Conservation (phyloP, 2,797 vertebrate species). For the Ataeniobius toweri region DNA sequence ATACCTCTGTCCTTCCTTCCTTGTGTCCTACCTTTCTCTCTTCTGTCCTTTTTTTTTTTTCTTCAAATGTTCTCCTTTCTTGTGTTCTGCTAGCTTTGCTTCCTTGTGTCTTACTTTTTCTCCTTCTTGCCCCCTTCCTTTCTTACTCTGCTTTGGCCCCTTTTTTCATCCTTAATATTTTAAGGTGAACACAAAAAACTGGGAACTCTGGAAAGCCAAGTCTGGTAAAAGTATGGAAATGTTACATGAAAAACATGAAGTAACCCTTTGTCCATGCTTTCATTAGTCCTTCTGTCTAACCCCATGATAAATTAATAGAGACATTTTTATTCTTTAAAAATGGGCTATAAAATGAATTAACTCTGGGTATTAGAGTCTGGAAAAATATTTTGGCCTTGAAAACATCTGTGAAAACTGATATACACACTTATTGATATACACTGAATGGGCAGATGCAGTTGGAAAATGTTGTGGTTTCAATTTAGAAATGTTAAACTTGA, state of each 20-base stretch:
- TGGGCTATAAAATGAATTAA: too few species aligned
- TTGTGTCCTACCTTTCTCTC: background rate
- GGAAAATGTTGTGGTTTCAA: background rate
- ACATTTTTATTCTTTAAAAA: too few species aligned
- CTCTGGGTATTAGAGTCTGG: too few species aligned
- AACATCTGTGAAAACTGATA: too few species aligned
- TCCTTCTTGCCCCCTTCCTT: background rate
- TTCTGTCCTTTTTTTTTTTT: background rate
- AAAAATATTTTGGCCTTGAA: too few species aligned
- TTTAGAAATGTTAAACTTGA: background rate
- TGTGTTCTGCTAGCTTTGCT: background rate
- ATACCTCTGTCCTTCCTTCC: background rate
- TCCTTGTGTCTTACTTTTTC: background rate
- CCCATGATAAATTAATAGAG: too few species aligned
- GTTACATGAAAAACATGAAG: background rate
- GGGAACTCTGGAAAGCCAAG: background rate
- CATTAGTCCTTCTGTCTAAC: background rate
- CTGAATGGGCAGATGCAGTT: background rate
- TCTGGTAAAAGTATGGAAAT: background rate
- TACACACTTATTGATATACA: background rate
- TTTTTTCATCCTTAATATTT: background rate
- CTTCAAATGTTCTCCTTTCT: background rate
- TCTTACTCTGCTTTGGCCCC: background rate
- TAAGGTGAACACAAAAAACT: background rate
- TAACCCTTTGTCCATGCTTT: background rate